A percentile compares a stretch with the other conserved stretches of the same genome.
Evolutionary conservation across 2,113 vertebrate species (phyloP).

Genomic region (Aegotheles bennettii): DNA sequence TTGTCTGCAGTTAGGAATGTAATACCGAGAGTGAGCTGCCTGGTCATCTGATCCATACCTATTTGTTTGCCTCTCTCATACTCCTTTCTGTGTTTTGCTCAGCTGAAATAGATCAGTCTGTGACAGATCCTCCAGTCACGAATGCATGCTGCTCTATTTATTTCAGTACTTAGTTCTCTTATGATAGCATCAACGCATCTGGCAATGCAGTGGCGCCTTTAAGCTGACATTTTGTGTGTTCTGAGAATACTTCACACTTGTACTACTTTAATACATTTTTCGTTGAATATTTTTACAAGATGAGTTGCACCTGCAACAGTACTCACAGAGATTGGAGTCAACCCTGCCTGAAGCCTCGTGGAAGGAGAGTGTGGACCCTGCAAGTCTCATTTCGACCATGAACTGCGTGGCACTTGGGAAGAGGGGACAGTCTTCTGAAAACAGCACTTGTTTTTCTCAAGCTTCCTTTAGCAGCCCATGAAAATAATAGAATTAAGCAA

Average conservation of each 20-base stretch:
- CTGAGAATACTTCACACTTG: background rate
- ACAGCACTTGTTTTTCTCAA: background rate
- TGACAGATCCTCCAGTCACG: fast-evolving
- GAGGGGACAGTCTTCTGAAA: background rate
- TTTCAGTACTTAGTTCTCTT: background rate
- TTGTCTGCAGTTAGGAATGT: background rate
- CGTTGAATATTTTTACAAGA: background rate
- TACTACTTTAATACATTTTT: background rate
- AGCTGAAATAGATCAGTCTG: background rate
- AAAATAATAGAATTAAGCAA: background rate
- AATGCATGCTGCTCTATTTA: background rate
- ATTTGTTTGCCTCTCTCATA: background rate
- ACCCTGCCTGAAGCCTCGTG: background rate
- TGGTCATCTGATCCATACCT: background rate
- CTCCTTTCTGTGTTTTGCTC: background rate
- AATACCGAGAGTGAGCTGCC: background rate
- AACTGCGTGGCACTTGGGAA: background rate
- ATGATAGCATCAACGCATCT: background rate
- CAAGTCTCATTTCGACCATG: background rate
- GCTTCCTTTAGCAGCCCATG: background rate
- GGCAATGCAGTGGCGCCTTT: background rate
- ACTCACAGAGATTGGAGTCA: fast-evolving
- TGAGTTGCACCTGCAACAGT: background rate
- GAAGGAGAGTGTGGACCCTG: background rate
- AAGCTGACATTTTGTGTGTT: background rate